Conservation (phyloP, 2,113 vertebrate species). For the Colius striatus region DNA sequence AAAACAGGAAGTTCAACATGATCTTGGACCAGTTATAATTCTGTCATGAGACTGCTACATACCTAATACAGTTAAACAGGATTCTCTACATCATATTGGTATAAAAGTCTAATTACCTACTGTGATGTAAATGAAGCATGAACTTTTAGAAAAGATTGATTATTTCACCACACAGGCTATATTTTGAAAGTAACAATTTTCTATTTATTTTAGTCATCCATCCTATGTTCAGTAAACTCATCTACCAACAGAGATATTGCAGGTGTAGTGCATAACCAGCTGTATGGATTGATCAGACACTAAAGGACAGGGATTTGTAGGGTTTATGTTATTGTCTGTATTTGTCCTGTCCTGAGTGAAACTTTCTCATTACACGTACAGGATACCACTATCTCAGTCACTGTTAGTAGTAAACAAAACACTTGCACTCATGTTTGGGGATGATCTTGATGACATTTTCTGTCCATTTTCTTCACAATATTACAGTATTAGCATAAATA, state of each 20-base stretch:
- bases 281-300: rapidly evolving
- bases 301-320: rapidly evolving
- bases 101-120: constrained; percentile 50
- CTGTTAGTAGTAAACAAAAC: not conserved
- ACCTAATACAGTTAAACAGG: not conserved
- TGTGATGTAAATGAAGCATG: constrained; percentile 31
- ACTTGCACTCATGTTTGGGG: not conserved
- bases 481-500: not conserved
- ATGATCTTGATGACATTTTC: not conserved
- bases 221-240: not conserved
- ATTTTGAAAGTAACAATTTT: constrained; percentile 25
- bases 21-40: constrained; percentile 31
- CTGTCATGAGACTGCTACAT: not conserved
- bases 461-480: not conserved
- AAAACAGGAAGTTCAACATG: constrained; percentile 18
- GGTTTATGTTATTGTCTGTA: not conserved
- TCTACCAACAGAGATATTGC: not conserved
- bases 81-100: not conserved
- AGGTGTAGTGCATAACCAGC: not conserved
- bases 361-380: not conserved
- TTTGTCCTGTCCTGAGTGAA: not conserved
- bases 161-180: not conserved
- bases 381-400: not conserved
- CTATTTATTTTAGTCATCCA: constrained; percentile 36
- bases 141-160: constrained; percentile 41